These are phyloP conservation scores for Drosophila putrida DNA, from an alignment of 2,888 invertebrate species.

Conservation along the genomic window DNA sequence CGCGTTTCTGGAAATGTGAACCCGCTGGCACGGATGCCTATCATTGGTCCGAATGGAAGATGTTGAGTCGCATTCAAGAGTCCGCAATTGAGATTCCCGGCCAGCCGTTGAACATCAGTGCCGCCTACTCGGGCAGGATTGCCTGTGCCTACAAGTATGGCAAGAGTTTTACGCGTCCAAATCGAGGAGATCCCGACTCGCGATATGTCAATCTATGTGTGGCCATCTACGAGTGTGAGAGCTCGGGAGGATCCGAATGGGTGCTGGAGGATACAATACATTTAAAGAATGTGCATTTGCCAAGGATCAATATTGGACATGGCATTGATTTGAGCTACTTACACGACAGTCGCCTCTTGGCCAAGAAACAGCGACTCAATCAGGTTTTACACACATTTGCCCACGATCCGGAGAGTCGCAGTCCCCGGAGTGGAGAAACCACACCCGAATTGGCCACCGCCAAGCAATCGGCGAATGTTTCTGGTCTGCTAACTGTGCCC, in stretches of 20 bases:
- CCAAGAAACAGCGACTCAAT: constrained; percentile 93
- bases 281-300: constrained; percentile 95
- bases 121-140: constrained; percentile 98
- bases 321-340: constrained; percentile 93
- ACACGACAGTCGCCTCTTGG: constrained; percentile 91
- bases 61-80: constrained; percentile 91
- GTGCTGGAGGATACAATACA: constrained; percentile 97
- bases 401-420: constrained; percentile 89
- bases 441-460: constrained; percentile 83
- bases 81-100: constrained; percentile 91
- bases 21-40: constrained; percentile 85
- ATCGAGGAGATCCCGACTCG: constrained; percentile 91
- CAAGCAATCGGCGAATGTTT: constrained; percentile 62
- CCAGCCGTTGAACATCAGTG: constrained; percentile 96
- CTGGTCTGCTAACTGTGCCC: constrained; percentile 91
- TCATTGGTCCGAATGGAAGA: constrained; percentile 95
- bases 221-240: constrained; percentile 99
- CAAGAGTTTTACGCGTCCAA: constrained; percentile 93
- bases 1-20: constrained; percentile 93
- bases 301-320: constrained; percentile 92
- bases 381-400: constrained; percentile 93
- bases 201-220: constrained; percentile 96
- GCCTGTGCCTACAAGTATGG: constrained; percentile 99
- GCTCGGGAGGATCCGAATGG: constrained; percentile 98
- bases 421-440: constrained; percentile 86